A percentile compares a stretch with the other conserved stretches of the same genome.
These are phyloP conservation scores for Oasisia sp. DNA, from an alignment of 2,888 invertebrate genomes.

Conservation along the genomic window DNA sequence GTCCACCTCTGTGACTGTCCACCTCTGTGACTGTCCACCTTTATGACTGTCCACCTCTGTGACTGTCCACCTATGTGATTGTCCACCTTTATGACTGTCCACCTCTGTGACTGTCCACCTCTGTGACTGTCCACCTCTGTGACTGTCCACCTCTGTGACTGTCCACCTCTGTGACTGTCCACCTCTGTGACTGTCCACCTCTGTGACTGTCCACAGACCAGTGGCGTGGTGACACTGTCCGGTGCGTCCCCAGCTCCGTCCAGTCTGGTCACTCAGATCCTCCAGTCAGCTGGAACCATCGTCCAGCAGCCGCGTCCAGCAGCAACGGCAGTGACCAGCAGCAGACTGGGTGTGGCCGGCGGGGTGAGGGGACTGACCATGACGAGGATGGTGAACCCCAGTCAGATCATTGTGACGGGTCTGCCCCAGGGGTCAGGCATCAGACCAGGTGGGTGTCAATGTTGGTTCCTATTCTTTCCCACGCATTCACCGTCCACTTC, in stretches of 20 bases:
- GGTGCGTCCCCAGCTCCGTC: slow-evolving; percentile 14
- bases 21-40: too few relatives aligned
- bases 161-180: too few relatives aligned
- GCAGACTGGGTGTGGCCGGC: background rate
- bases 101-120: too few relatives aligned
- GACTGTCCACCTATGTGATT: too few relatives aligned
- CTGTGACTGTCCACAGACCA: background rate
- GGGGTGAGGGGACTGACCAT: background rate
- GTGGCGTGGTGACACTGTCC: background rate
- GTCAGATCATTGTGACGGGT: background rate
- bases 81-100: too few relatives aligned
- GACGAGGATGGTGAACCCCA: background rate
- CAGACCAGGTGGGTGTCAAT: background rate
- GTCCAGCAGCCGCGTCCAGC: slow-evolving; percentile 22
- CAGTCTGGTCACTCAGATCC: slow-evolving; percentile 32
- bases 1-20: too few relatives aligned
- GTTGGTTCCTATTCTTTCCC: too few relatives aligned
- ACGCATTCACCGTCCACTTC: too few relatives aligned
- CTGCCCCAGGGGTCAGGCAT: background rate
- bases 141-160: too few relatives aligned
- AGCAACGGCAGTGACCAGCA: slow-evolving; percentile 8
- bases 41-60: too few relatives aligned
- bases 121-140: too few relatives aligned
- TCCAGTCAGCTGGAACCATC: slow-evolving; percentile 25
- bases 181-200: too few relatives aligned